These are phyloP conservation scores for Cosmia pyralina DNA, from an alignment of 2,888 invertebrate genomes.

Conservation along the genomic window DNA sequence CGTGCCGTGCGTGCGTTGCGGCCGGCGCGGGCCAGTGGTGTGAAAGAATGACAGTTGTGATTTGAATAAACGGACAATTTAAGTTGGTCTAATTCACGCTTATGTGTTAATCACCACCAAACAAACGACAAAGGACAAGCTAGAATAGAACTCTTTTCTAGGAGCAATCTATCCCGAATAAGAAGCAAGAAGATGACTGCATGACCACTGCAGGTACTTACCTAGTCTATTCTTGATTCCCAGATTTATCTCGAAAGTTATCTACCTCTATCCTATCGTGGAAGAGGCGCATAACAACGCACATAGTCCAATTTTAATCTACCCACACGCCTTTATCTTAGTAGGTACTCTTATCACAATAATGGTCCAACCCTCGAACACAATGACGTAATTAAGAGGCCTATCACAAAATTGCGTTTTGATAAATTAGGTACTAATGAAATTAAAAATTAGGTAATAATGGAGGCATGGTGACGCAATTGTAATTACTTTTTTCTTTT, in stretches of 20 bases:
- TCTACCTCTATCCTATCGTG: neutral
- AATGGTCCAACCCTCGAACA: conserved; percentile 30
- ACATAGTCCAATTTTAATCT: conserved; percentile 2
- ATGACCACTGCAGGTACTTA: neutral
- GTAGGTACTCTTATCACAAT: neutral
- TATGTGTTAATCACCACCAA: too few species aligned
- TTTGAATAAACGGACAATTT: too few species aligned
- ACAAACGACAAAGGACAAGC: too few species aligned
- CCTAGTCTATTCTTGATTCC: neutral
- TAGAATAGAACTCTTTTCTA: neutral
- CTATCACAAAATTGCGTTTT: too few species aligned
- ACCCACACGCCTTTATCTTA: neutral
- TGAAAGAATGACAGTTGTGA: too few species aligned
- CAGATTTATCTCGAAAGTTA: neutral
- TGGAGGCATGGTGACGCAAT: too few species aligned
- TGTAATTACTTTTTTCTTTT: too few species aligned
- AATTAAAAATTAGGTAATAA: too few species aligned
- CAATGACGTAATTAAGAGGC: conserved; percentile 35
- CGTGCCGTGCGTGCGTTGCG: too few species aligned
- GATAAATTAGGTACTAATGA: too few species aligned
- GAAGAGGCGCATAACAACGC: neutral
- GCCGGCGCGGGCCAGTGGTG: too few species aligned
- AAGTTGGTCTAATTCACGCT: too few species aligned
- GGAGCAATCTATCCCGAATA: neutral
- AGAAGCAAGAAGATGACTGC: neutral